phyloP scores from a whole-genome alignment of 37 sponge, comb jelly and placozoan species.

The Crambe crambe region DNA sequence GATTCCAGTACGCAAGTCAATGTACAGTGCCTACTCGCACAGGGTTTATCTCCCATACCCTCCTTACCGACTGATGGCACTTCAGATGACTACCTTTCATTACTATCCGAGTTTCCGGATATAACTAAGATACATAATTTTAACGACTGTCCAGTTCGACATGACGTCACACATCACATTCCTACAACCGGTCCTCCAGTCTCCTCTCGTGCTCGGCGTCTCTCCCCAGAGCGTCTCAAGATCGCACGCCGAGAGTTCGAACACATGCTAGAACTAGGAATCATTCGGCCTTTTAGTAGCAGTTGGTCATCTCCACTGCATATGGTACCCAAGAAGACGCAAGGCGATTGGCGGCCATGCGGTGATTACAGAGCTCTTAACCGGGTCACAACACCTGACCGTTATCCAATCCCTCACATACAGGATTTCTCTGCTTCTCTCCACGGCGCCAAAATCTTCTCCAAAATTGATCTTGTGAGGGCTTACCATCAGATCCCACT shows the following conservation, averaged over 20 bases:
- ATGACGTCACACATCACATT: conserved; percentile 53
- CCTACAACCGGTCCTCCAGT: conserved; percentile 63
- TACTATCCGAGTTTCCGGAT: conserved; percentile 55
- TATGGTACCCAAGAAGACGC: conserved; percentile 69
- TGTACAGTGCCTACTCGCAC: conserved; percentile 24
- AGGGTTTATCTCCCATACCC: conserved; percentile 12
- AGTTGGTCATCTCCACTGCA: conserved; percentile 70
- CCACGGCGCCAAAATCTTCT: conserved; percentile 65
- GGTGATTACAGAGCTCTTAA: conserved; percentile 79
- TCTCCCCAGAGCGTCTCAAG: conserved; percentile 52
- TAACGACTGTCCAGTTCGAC: conserved; percentile 41
- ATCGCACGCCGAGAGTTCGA: conserved; percentile 55
- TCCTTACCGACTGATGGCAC: conserved; percentile 2
- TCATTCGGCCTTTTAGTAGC: conserved; percentile 64
- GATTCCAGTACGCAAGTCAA: conserved; percentile 38
- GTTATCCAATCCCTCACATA: conserved; percentile 74
- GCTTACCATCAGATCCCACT: too few species aligned
- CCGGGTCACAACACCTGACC: conserved; percentile 51
- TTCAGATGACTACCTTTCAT: background rate
- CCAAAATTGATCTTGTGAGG: too few species aligned
- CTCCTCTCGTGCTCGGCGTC: conserved; percentile 53
- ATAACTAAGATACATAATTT: conserved; percentile 11
- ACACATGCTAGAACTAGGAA: conserved; percentile 70
- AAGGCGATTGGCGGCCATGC: conserved; percentile 71
- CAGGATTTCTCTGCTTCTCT: conserved; percentile 63